Conservation (phyloP, 1,140 invertebrate species). For the Nebria ingens region DNA sequence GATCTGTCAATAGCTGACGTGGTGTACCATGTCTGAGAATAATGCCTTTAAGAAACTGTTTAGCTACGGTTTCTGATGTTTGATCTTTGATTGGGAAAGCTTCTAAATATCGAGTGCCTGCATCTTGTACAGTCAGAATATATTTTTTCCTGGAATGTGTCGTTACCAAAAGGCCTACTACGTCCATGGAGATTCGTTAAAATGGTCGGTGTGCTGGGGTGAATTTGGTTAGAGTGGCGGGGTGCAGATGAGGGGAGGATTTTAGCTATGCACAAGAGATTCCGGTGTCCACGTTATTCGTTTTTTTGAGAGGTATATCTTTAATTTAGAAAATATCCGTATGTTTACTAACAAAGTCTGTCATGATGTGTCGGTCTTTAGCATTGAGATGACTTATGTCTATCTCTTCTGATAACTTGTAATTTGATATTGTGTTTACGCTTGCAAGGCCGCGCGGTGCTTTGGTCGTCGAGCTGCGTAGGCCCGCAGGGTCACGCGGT, state of each 20-base stretch:
- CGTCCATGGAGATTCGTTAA: constrained; percentile 25
- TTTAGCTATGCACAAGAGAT: constrained; percentile 18
- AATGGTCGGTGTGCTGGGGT: constrained; percentile 16
- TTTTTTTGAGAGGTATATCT: too few relatives aligned
- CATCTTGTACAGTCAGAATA: constrained; percentile 30
- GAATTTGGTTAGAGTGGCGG: constrained; percentile 15
- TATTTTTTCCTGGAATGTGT: constrained; percentile 25
- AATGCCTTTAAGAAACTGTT: constrained; percentile 20
- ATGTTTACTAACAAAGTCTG: too few relatives aligned
- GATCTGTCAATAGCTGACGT: constrained; percentile 24
- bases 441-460: too few relatives aligned
- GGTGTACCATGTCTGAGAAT: constrained; percentile 24
- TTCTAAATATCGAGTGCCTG: constrained; percentile 20
- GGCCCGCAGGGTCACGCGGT: too few relatives aligned
- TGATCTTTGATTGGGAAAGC: constrained; percentile 20
- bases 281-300: too few relatives aligned
- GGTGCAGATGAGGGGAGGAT: constrained; percentile 12
- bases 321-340: too few relatives aligned
- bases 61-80: constrained; percentile 19
- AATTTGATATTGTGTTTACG: too few relatives aligned
- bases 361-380: too few relatives aligned
- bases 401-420: too few relatives aligned
- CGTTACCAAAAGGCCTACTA: constrained; percentile 29
- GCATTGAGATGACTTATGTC: too few relatives aligned
- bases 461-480: too few relatives aligned